Conservation (phyloP, 2,888 invertebrate species). For the Lasioglossum figueresi region DNA sequence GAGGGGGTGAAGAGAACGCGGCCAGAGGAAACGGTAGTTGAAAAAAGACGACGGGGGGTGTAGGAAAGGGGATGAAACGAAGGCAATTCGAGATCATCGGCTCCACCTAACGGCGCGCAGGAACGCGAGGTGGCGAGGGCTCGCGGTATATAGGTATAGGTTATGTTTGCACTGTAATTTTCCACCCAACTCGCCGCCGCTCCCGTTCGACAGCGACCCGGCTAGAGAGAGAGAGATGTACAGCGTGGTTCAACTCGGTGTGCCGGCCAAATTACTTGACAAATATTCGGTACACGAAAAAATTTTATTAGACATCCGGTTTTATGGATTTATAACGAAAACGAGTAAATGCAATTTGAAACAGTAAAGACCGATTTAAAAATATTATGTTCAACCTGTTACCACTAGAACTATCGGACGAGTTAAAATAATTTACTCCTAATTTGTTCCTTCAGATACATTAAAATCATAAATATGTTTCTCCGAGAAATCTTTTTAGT, state of each 20-base stretch:
- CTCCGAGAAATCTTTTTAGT: too few relatives aligned
- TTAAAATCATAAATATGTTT: too few relatives aligned
- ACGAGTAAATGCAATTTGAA: not conserved
- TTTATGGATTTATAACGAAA: not conserved
- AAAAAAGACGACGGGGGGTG: conserved; percentile 3
- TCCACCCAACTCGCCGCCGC: conserved; percentile 69
- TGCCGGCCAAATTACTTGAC: not conserved
- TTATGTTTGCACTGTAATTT: conserved; percentile 83
- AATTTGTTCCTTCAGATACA: too few relatives aligned
- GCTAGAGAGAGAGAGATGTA: not conserved
- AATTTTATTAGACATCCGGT: too few relatives aligned
- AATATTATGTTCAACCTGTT: too few relatives aligned
- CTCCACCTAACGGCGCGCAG: conserved; percentile 66
- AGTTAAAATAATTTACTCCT: too few relatives aligned
- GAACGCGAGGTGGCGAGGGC: conserved; percentile 44
- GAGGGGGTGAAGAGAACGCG: not conserved
- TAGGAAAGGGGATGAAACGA: conserved; percentile 23
- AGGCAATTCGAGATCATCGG: conserved; percentile 68
- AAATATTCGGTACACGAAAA: not conserved
- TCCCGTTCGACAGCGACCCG: conserved; percentile 45
- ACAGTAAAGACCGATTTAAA: too few relatives aligned
- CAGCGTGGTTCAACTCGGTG: not conserved
- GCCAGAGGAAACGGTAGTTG: not conserved
- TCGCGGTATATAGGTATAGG: conserved; percentile 64
- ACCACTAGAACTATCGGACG: too few relatives aligned